phyloP scores from a whole-genome alignment of 2,113 vertebrate genomes.

The Ptilonorhynchus violaceus region DNA sequence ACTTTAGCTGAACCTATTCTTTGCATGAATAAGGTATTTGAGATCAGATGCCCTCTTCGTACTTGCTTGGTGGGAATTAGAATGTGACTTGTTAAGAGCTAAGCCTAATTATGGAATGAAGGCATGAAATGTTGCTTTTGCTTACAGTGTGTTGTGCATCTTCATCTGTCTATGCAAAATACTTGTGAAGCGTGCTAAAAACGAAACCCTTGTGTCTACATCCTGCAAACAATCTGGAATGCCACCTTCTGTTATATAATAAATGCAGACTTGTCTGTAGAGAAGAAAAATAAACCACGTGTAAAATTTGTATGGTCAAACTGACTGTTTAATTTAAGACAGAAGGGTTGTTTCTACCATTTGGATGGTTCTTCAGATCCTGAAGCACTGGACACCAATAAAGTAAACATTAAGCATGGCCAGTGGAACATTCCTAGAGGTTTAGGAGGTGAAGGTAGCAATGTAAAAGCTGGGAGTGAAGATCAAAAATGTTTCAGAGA shows the following conservation, averaged over 20 bases:
- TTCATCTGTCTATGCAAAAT: constrained; percentile 54
- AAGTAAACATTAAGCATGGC: neutral
- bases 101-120: constrained; percentile 49
- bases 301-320: neutral
- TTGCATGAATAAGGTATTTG: constrained; percentile 69
- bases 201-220: constrained; percentile 39
- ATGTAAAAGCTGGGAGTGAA: neutral
- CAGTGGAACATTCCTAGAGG: neutral
- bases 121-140: constrained; percentile 49
- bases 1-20: constrained; percentile 70
- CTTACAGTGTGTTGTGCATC: constrained; percentile 15
- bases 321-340: neutral
- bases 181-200: constrained; percentile 32
- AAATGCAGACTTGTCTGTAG: neutral
- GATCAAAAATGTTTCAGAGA: neutral
- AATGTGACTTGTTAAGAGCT: constrained; percentile 54
- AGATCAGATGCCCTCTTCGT: constrained; percentile 54
- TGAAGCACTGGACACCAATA: neutral
- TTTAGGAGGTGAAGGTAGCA: neutral
- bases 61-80: constrained; percentile 53
- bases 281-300: neutral
- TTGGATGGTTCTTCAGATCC: neutral
- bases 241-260: constrained; percentile 42
- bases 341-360: neutral
- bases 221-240: constrained; percentile 52